Base-by-base conservation (phyloP, 2,888 invertebrate genomes). In the Spisula solida region DNA sequence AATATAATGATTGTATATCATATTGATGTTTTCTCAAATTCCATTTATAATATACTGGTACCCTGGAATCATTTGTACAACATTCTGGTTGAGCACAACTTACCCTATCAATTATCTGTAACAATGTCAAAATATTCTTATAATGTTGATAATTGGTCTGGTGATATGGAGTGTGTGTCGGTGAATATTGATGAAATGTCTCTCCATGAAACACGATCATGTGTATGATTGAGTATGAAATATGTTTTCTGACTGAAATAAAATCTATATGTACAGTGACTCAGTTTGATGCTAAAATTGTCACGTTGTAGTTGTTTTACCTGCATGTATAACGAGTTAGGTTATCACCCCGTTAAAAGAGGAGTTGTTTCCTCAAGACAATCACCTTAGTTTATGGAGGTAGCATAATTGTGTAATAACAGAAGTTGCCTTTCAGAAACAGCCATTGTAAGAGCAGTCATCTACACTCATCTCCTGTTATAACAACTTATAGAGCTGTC, bases 41-140 rank as follows among this genome's bases (percentile, higher is more conserved):
- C n/a, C 25, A 25, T n/a, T 25, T 10, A 10, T 66, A 41, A 41
- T 41, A 41, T 41, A 41, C 41, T 2, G 41, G 41, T 41, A 41
- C 41, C 8, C 41, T 41, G 41, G 4, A 25, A 66, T 66, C 60
- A 66, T 2, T 25, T 10, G 60, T 25, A 12, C 25, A 16, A 66
- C 60, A 66, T 5, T 66, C 60, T 66, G 25, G 60, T 66, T 66
- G 25, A 66, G 60, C 25, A 25, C 25, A 8, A 25, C 25, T 5
- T 66, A 25, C 25, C 60, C 60, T 66, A 66, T 66, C 60, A 66
- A 66, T 66, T 66, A 66, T 66, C 60, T n/a, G 25, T 5, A 66
- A 66, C 60, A 66, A 66, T 66, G 60, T 66, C 60, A 66, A 66
- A 66, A 66, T 66, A 66, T 66, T 25, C 60, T 66, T 66, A n/a